A percentile compares a stretch with the other conserved stretches of the same genome.
phyloP scores from a whole-genome alignment of 2,797 vertebrate species.

The Menidia menidia region DNA sequence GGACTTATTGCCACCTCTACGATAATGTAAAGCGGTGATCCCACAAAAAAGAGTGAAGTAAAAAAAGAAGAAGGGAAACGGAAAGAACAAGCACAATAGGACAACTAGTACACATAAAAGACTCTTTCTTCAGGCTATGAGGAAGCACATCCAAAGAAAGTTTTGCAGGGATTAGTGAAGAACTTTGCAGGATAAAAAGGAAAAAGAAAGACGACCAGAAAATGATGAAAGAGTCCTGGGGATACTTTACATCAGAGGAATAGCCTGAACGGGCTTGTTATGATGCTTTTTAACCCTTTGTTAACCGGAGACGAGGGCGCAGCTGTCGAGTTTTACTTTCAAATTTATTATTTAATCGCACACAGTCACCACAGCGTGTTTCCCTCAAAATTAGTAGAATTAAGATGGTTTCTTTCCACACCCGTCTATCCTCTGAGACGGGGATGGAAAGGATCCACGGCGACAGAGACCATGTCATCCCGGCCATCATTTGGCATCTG shows the following conservation, averaged over 20 bases:
- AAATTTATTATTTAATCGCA: not conserved
- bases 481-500: too few species aligned
- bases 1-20: conserved; percentile 15
- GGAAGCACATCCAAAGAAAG: conserved; percentile 38
- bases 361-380: not conserved
- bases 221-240: conserved; percentile 43
- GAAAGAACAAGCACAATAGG: conserved; percentile 25
- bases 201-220: conserved; percentile 21
- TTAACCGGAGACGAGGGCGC: not conserved
- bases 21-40: conserved; percentile 26
- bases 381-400: not conserved
- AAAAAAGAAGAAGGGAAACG: conserved; percentile 15
- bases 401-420: too few species aligned
- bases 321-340: accelerated
- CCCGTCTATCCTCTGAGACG: too few species aligned
- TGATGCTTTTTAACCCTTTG: conserved; percentile 22
- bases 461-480: too few species aligned
- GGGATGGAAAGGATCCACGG: too few species aligned
- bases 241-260: conserved; percentile 29
- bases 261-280: conserved; percentile 23
- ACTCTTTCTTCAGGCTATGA: conserved; percentile 30
- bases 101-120: conserved; percentile 35
- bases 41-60: not conserved
- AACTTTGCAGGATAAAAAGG: conserved; percentile 26
- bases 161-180: conserved; percentile 50